A percentile compares a stretch with the other conserved stretches of the same genome.
Evolutionary conservation across 2,113 vertebrate species (phyloP).

Genomic region (Mastomys natalensis): DNA sequence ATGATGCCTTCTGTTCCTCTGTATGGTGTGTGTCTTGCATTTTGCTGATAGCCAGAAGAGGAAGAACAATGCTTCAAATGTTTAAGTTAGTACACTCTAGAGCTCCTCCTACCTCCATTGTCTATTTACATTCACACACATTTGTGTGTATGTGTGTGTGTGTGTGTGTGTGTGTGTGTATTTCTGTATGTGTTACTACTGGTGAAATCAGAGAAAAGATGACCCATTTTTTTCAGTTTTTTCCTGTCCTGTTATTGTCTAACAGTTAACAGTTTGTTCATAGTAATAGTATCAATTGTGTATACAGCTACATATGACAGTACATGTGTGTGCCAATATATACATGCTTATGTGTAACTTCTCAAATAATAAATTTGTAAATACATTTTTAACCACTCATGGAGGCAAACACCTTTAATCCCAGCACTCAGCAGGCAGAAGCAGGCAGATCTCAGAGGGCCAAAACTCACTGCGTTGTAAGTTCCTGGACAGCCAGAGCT

Average conservation of each 20-base stretch:
- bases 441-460: too few relatives aligned
- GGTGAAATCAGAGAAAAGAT: background rate
- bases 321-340: background rate
- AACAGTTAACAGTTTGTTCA: background rate
- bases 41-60: too few relatives aligned
- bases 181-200: background rate
- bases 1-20: background rate
- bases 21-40: too few relatives aligned
- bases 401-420: background rate
- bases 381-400: background rate
- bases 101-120: background rate
- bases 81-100: background rate
- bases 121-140: too few relatives aligned
- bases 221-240: background rate
- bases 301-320: background rate
- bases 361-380: background rate
- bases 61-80: too few relatives aligned
- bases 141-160: background rate
- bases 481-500: background rate
- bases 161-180: background rate
- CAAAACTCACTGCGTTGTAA: background rate
- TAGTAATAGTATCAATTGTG: background rate
- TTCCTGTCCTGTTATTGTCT: background rate
- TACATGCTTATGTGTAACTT: background rate
- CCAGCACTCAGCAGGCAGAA: background rate